Percentiles rank a stretch among this genome's conserved stretches.
Evolutionary conservation across 2,797 vertebrate genomes (phyloP).

Genomic region (Micrastur ruficollis): DNA sequence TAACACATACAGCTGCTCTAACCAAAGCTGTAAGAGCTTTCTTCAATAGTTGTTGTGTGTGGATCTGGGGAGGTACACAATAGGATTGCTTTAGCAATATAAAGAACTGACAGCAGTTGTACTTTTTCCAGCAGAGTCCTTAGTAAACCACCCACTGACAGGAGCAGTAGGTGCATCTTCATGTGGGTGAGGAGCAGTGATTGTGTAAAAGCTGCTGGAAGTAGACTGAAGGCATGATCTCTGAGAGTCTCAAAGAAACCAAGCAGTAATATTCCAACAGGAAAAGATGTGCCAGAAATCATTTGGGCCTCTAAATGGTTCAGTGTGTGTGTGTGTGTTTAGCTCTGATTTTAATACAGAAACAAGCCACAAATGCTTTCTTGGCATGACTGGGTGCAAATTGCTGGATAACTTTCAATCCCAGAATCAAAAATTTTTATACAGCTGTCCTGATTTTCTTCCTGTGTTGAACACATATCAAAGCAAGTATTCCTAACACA

Average conservation of each 20-base stretch:
- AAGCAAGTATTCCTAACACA: not conserved
- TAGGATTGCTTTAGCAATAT: not conserved
- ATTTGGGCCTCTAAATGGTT: not conserved
- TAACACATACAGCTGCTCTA: not conserved
- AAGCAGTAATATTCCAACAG: not conserved
- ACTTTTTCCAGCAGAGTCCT: not conserved
- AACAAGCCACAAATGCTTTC: not conserved
- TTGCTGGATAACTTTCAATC: not conserved
- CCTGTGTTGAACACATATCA: not conserved
- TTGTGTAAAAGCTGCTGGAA: not conserved
- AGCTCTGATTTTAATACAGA: not conserved
- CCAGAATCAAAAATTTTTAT: not conserved
- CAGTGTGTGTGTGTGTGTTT: not conserved
- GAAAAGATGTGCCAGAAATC: not conserved
- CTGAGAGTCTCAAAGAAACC: not conserved
- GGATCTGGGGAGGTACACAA: not conserved
- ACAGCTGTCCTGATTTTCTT: not conserved
- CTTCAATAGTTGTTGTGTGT: not conserved
- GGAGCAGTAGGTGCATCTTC: not conserved
- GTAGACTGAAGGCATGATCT: not conserved
- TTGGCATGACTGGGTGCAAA: not conserved
- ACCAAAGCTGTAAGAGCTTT: not conserved
- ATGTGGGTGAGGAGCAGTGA: not conserved
- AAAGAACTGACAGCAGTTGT: not conserved
- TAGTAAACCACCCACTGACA: not conserved